Percentiles rank a stretch among this genome's conserved stretches.
These are phyloP conservation scores for Microtus montanus DNA, from an alignment of 2,113 vertebrate genomes.

Conservation along the genomic window DNA sequence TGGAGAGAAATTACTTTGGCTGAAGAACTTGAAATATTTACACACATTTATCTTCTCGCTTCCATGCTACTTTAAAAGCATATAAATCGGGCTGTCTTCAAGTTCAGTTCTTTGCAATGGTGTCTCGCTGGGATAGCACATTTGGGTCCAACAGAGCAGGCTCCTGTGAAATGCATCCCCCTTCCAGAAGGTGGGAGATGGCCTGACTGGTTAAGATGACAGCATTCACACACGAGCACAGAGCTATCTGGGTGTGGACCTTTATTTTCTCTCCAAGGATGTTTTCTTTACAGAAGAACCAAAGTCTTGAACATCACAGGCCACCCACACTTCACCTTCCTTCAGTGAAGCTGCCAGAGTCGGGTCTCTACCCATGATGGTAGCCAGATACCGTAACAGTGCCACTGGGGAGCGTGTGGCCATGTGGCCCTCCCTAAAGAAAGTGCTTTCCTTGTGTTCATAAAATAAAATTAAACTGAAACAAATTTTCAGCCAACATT, in stretches of 20 bases:
- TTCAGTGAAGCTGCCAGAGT: background rate
- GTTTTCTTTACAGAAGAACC: conserved; percentile 7
- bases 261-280: background rate
- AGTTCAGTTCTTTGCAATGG: conserved; percentile 2
- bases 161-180: background rate
- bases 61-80: conserved; percentile 51
- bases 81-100: conserved; percentile 38
- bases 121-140: background rate
- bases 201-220: background rate
- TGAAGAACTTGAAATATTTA: conserved; percentile 64
- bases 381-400: background rate
- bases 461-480: conserved; percentile 54
- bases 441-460: background rate
- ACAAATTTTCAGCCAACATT: conserved; percentile 10
- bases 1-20: conserved; percentile 12
- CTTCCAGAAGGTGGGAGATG: background rate
- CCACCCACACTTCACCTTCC: background rate
- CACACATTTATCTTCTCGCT: conserved; percentile 29
- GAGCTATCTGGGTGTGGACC: background rate
- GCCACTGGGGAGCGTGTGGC: background rate
- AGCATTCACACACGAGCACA: background rate
- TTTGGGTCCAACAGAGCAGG: background rate
- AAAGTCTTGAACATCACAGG: conserved; percentile 1
- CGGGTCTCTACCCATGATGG: background rate
- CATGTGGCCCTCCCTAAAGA: background rate